Conservation (phyloP, 2,113 vertebrate genomes). For the Polypterus bichir region DNA sequence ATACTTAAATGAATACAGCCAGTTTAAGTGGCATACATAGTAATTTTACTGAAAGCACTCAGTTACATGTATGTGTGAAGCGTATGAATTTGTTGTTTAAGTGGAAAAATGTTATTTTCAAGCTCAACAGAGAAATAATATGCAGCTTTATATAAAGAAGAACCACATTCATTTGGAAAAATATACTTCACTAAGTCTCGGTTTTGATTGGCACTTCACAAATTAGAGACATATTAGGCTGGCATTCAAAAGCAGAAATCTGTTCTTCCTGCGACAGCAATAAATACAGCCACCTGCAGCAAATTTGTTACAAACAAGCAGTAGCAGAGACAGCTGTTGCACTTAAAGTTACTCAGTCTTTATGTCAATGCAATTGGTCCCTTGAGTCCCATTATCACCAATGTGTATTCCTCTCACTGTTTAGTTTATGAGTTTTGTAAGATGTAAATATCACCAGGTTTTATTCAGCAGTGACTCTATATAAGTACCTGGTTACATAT, state of each 20-base stretch:
- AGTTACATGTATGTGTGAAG: no score
- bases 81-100: no score
- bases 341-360: constrained; percentile 13
- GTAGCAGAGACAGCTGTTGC: constrained; percentile 9
- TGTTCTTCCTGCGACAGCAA: constrained; percentile 7
- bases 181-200: no score
- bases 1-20: no score
- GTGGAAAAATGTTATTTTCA: no score
- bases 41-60: no score
- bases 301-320: constrained; percentile 10
- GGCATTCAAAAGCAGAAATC: background rate
- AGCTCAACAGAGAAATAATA: no score
- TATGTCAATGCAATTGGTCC: constrained; percentile 9
- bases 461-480: constrained; percentile 1
- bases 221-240: background rate
- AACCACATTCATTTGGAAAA: no score
- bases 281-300: constrained; percentile 10
- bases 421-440: constrained; percentile 8
- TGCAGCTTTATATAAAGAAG: no score
- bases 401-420: constrained; percentile 5
- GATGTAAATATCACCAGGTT: constrained; percentile 7
- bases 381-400: constrained; percentile 10
- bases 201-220: background rate
- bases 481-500: constrained; percentile 1
- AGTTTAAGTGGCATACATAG: no score